A percentile compares a stretch with the other conserved stretches of the same genome.
Evolutionary conservation across 2,797 vertebrate genomes (phyloP).

Genomic region (Sternotherus odoratus): DNA sequence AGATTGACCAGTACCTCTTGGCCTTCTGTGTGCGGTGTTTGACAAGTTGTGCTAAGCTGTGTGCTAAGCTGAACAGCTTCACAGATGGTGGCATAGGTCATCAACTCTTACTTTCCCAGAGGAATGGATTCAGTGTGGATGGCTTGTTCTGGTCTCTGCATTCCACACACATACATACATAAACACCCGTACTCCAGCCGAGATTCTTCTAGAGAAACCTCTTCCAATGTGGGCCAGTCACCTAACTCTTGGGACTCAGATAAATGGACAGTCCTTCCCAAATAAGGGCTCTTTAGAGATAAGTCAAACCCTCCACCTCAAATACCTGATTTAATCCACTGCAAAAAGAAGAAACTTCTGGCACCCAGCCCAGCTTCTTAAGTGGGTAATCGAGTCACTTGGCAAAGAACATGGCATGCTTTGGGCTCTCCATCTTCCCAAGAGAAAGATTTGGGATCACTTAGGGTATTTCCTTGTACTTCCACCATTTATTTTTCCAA

Average conservation of each 20-base stretch:
- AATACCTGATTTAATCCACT: neutral
- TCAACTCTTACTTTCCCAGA: neutral
- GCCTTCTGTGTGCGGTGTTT: too few species aligned
- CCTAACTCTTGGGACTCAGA: neutral
- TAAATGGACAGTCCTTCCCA: neutral
- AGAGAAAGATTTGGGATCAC: neutral
- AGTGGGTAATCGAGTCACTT: neutral
- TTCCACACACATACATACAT: rapidly evolving
- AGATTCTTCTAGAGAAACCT: neutral
- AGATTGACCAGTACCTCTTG: too few species aligned
- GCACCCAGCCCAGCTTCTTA: neutral
- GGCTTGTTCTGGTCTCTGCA: neutral
- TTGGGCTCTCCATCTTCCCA: neutral
- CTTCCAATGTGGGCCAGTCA: neutral
- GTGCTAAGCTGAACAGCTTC: too few species aligned
- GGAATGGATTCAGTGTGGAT: neutral
- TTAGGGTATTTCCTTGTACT: neutral
- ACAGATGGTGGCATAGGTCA: neutral
- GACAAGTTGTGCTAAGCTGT: too few species aligned
- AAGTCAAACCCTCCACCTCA: neutral
- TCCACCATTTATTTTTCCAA: neutral
- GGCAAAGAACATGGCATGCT: neutral
- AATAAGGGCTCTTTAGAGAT: neutral
- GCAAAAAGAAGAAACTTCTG: neutral
- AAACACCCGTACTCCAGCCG: too few species aligned